Percentiles rank a stretch among this genome's conserved stretches.
Conservation (phyloP, 2,113 vertebrate genomes). For the Anhinga rufa region DNA sequence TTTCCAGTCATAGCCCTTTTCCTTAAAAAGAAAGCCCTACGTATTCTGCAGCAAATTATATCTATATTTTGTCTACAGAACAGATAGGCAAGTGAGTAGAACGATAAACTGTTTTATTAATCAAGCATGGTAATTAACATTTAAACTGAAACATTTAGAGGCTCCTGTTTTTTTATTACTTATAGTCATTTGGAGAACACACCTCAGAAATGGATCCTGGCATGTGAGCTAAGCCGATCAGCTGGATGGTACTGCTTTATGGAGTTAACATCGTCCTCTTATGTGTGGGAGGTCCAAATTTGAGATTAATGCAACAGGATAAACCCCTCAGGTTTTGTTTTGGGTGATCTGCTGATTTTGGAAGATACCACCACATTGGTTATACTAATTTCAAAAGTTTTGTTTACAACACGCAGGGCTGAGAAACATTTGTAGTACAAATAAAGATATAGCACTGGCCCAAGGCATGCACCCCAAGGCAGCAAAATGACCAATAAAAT, state of each 20-base stretch:
- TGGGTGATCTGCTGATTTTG: not conserved
- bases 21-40: not conserved
- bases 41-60: not conserved
- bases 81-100: not conserved
- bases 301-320: not conserved
- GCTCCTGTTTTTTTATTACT: not conserved
- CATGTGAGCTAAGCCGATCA: not conserved
- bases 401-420: not conserved
- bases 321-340: not conserved
- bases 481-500: not conserved
- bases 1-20: not conserved
- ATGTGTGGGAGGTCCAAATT: not conserved
- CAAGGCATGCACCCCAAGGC: not conserved
- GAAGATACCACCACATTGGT: not conserved
- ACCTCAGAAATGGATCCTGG: not conserved
- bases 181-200: not conserved
- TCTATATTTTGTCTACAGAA: not conserved
- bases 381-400: not conserved
- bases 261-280: not conserved
- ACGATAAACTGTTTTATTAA: not conserved
- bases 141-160: not conserved
- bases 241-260: not conserved
- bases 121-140: not conserved
- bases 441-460: not conserved
- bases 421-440: not conserved